phyloP scores from a whole-genome alignment of 2,113 vertebrate genomes.

The Anhinga anhinga region DNA sequence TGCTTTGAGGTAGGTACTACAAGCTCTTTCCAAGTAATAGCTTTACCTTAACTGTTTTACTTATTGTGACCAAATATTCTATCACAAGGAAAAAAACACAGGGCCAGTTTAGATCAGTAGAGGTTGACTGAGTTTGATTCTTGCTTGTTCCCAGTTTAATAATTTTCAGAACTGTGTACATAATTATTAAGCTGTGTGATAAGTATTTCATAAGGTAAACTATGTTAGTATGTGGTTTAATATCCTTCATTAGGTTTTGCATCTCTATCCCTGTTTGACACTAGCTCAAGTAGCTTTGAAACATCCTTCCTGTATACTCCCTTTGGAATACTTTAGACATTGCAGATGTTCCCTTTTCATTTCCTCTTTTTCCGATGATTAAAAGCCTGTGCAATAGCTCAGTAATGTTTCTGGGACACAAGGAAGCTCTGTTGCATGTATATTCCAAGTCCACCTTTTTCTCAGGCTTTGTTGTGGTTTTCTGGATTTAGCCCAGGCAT shows the following conservation, averaged over 20 bases:
- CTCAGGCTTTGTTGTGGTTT: not conserved
- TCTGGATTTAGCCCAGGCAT: not conserved
- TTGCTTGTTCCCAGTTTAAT: not conserved
- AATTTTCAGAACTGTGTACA: not conserved
- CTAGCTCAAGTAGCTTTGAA: constrained; percentile 22
- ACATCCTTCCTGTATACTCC: constrained; percentile 26
- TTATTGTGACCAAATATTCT: not conserved
- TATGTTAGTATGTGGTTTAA: not conserved
- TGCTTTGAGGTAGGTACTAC: not conserved
- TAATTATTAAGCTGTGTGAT: not conserved
- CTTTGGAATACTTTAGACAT: not conserved
- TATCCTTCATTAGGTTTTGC: not conserved
- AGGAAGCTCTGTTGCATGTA: not conserved
- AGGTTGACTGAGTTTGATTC: not conserved
- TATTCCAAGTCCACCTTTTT: not conserved
- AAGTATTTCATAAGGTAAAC: not conserved
- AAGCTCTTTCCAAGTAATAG: not conserved
- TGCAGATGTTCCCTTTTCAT: constrained; percentile 41
- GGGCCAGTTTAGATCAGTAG: not conserved
- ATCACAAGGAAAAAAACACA: not conserved
- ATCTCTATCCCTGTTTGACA: constrained; percentile 17
- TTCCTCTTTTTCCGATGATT: not conserved
- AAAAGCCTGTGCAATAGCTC: not conserved
- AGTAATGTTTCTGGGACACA: not conserved
- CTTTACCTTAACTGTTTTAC: not conserved